Evolutionary conservation across 2,797 vertebrate species (phyloP), one percentile per base, ranked within the genome.

Genomic region (Artibeus lituratus): DNA sequence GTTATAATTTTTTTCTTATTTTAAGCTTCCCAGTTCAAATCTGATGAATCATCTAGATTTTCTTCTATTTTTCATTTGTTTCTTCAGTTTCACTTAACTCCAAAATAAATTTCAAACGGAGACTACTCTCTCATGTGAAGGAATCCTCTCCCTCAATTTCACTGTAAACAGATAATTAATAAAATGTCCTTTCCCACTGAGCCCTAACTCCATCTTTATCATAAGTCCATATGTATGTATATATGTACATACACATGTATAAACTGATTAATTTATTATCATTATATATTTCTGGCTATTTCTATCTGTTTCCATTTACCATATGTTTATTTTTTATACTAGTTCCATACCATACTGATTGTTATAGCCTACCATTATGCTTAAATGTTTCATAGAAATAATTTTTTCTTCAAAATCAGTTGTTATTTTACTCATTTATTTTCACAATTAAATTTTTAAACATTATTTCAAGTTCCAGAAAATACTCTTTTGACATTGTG

Each of bases 341-440:
- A 21, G 12, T 73, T 82, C 39, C 32, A 85, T 18, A 77, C 11
- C 82, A 57, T 6, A 67, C 4, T 74, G 29, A 86, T 86, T 65
- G 53, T 53, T 59, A 0, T 57, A 87, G 8, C 3, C 87, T 81
- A 84, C 51, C 29, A 82, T 85, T 59, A 67, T 78, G 16, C 1
- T 85, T 88, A 73, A 70, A 49, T 78, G 26, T 65, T 90, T 88
- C 16, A 2, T 81, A 91, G n/a, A 16, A 84, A 55, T 83, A 51
- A 49, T 74, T 53, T 85, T 95, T 89, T 74, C 39, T n/a, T 83
- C 35, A 85, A 92, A 95, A 88, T 94, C 10, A 77, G 65, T 51
- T 92, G 29, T n/a, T 87, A 87, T 18, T 87, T 76, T 47, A 53
- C 12, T 90, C 29, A 94, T 59, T 94, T 95, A 39, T 59, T 94